Evolutionary conservation across 2,888 invertebrate species (phyloP), one percentile per base, ranked within the genome.

Genomic region (Parnassius glacialis): DNA sequence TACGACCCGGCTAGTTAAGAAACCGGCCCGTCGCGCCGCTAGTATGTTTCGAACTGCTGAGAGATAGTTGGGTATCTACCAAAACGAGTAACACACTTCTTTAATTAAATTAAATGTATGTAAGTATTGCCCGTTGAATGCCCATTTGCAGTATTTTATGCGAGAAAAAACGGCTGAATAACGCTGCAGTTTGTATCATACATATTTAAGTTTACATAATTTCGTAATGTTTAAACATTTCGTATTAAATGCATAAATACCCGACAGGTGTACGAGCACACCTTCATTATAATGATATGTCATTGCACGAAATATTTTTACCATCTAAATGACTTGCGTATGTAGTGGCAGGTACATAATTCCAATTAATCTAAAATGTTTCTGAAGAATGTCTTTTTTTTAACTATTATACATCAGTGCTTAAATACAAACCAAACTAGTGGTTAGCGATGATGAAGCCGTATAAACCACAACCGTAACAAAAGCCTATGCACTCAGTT

Each of bases 21-120:
- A 84, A 83, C 84, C 83, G 83, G 84, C 80, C 69, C 70, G 67
- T 65, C 71, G 67, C 70, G 67, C 65, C 71, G 67, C 69, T 67
- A 68, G 69, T 68, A 67, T 72, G 73, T 77, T 76, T 78, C 77
- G 78, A 76, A 80, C 79, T 80, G 73, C 79, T 80, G 73, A 80
- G 77, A 78, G 80, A 80, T 76, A 75, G 71, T 71, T 68, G 73
- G 70, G 72, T 75, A 74, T 72, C 70, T 70, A 70, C 65, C 50
- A 45, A 59, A 57, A 47, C 57, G n/a, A 58, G 43, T 59, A 41
- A 57, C 48, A 53, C 48, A 60, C 44, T 57, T 55, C 44, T 44
- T 55, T 20, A 25, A 48, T 48, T 13, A 16, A 55, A 58, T 58
- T 65, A 43, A 63, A 55, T 64, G 60, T 44, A 64, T 64, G 64